These are phyloP conservation scores for Cerastis rubricosa DNA, from an alignment of 2,888 invertebrate genomes.

Conservation along the genomic window DNA sequence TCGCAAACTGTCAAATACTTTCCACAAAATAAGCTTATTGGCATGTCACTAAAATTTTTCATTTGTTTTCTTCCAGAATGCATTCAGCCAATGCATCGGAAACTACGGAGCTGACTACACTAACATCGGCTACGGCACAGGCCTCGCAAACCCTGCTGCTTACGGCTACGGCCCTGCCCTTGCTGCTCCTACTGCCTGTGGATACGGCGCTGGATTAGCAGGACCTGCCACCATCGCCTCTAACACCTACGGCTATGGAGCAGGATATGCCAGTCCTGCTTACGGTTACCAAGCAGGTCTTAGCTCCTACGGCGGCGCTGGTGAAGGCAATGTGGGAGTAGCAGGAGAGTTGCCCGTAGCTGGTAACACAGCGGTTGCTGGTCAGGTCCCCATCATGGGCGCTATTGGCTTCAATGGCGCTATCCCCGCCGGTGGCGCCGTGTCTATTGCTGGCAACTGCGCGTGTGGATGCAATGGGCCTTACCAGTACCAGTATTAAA, in stretches of 20 bases:
- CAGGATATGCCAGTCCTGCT: slow-evolving; percentile 14
- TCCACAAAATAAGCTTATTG: not conserved
- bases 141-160: slow-evolving; percentile 20
- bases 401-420: slow-evolving; percentile 66
- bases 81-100: slow-evolving; percentile 24
- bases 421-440: slow-evolving; percentile 68
- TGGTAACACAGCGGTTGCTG: slow-evolving; percentile 64
- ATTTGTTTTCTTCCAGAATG: slow-evolving; percentile 34
- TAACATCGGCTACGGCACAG: slow-evolving; percentile 15
- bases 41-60: not conserved
- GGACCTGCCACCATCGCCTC: slow-evolving; percentile 28
- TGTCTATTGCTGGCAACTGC: slow-evolving; percentile 68
- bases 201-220: slow-evolving; percentile 16
- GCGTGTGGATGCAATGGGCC: slow-evolving; percentile 57
- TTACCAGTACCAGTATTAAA: slow-evolving; percentile 47
- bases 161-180: slow-evolving; percentile 19
- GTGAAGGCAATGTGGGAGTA: slow-evolving; percentile 61
- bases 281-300: slow-evolving; percentile 33
- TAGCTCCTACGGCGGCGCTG: slow-evolving; percentile 52
- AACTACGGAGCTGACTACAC: slow-evolving; percentile 18
- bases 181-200: slow-evolving; percentile 2
- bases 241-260: slow-evolving; percentile 15
- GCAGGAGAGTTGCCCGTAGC: slow-evolving; percentile 57
- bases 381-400: slow-evolving; percentile 70
- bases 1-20: not conserved